Evolutionary conservation across 2,888 invertebrate genomes (phyloP).

Genomic region (Tetranychus truncatus): DNA sequence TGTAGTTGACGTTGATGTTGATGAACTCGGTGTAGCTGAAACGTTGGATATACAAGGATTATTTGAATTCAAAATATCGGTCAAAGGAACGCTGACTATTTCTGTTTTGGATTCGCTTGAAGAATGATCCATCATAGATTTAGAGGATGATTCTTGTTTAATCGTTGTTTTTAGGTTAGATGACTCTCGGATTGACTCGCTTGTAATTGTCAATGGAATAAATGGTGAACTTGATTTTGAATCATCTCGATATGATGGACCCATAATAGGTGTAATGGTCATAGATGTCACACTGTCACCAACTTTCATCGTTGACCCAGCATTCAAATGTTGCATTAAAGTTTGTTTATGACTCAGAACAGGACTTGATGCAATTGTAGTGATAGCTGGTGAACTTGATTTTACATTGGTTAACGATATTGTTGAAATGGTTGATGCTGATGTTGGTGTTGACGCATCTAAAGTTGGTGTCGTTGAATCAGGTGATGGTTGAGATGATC

Average conservation of each 20-base stretch:
- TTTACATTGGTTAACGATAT: conserved; percentile 1
- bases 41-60: too few species aligned
- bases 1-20: neutral
- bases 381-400: conserved; percentile 14
- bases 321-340: conserved; percentile 26
- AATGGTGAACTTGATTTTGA: neutral
- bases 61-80: neutral
- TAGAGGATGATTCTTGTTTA: neutral
- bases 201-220: neutral
- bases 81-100: neutral
- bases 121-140: neutral
- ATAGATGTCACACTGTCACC: conserved; percentile 14
- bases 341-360: conserved; percentile 21
- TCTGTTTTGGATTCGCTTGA: neutral
- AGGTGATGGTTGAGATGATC: conserved; percentile 22
- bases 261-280: conserved; percentile 9
- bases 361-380: conserved; percentile 17
- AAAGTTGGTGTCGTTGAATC: conserved; percentile 23
- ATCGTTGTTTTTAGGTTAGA: neutral
- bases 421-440: conserved; percentile 9
- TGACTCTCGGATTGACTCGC: neutral
- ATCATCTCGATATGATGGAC: conserved; percentile 2
- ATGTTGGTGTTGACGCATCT: conserved; percentile 19
- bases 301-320: conserved; percentile 24
- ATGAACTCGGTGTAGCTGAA: neutral